Conservation (phyloP, 2,113 vertebrate genomes). For the Ptilonorhynchus violaceus region DNA sequence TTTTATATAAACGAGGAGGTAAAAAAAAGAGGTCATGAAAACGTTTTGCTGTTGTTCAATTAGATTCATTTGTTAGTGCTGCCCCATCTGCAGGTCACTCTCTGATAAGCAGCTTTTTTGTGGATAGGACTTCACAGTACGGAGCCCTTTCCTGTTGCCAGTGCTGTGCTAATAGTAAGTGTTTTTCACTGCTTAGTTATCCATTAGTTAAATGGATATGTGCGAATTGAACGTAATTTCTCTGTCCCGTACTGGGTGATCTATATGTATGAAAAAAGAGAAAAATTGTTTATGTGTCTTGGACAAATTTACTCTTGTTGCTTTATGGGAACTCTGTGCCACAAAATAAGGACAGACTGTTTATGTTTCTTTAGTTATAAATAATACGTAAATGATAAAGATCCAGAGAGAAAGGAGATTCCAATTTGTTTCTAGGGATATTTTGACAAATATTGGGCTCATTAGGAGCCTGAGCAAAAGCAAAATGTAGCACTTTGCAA, state of each 20-base stretch:
- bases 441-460: background rate
- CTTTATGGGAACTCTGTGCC: background rate
- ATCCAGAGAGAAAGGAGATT: background rate
- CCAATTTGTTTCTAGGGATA: background rate
- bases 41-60: background rate
- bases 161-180: background rate
- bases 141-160: background rate
- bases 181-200: background rate
- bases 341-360: background rate
- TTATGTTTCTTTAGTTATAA: background rate
- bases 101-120: background rate
- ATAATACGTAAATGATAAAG: background rate
- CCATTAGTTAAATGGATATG: background rate
- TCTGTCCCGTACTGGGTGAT: background rate
- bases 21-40: background rate
- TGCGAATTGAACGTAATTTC: background rate
- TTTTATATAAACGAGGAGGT: background rate
- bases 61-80: background rate
- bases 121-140: background rate
- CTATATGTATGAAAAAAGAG: background rate
- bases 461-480: background rate
- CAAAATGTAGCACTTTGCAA: background rate
- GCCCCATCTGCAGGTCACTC: background rate
- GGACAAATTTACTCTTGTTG: background rate
- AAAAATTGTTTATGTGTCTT: background rate